Conservation (phyloP, 2,797 vertebrate genomes). For the Halcyon badia region DNA sequence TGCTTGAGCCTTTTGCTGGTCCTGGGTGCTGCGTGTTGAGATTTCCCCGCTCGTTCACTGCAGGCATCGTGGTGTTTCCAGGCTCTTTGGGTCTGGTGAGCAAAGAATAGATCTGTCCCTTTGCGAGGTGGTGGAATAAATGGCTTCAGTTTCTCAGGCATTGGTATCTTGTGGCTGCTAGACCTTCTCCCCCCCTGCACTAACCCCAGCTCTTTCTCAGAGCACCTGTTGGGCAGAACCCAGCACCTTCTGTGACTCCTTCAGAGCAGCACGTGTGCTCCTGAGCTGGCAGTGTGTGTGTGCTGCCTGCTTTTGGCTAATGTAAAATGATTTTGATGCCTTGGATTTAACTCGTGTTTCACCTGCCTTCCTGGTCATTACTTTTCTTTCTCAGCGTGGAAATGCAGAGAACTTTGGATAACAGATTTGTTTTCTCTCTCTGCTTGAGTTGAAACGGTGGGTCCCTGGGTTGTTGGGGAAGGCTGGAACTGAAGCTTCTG, state of each 20-base stretch:
- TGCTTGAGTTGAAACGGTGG: not conserved
- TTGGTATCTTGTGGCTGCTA: constrained; percentile 1
- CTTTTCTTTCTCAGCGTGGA: not conserved
- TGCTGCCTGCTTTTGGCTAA: not conserved
- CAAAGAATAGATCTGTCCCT: not conserved
- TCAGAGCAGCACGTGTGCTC: not conserved
- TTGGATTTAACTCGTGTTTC: not conserved
- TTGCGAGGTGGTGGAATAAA: not conserved
- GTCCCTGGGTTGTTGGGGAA: not conserved
- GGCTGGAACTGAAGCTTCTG: not conserved
- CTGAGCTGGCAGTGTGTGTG: not conserved
- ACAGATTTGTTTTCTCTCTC: not conserved
- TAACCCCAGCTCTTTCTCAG: not conserved
- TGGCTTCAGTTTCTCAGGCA: not conserved
- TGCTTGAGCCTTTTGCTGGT: not conserved
- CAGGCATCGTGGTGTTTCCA: not conserved
- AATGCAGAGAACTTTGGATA: not conserved
- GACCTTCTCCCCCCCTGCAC: not conserved
- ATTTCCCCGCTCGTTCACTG: not conserved
- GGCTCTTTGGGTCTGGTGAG: not conserved
- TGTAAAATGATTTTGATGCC: not conserved
- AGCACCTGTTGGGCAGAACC: not conserved
- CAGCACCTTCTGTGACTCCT: not conserved
- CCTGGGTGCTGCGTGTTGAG: not conserved
- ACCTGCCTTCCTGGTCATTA: not conserved